Conservation (phyloP, 2,888 invertebrate species). For the Pasiphila rectangulata region DNA sequence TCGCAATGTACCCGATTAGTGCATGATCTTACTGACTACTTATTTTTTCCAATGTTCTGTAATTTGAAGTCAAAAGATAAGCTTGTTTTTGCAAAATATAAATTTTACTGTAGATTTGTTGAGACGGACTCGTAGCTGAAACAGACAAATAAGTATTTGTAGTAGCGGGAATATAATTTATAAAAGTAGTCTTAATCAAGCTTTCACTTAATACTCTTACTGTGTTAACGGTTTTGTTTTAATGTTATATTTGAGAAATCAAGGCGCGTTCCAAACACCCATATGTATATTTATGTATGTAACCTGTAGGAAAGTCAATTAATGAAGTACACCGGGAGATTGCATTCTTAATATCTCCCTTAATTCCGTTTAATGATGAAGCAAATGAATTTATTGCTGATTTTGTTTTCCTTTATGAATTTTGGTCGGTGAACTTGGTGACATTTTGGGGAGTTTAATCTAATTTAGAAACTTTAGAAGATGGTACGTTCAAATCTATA, state of each 20-base stretch:
- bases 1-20: no score
- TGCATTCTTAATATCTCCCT: constrained; percentile 65
- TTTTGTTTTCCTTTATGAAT: neutral
- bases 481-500: no score
- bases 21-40: no score
- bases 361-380: constrained; percentile 49
- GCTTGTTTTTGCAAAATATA: no score
- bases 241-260: constrained; percentile 76
- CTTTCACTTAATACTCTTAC: neutral
- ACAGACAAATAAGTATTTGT: no score
- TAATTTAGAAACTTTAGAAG: no score
- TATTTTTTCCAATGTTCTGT: no score
- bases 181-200: neutral
- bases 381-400: constrained; percentile 19
- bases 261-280: constrained; percentile 59
- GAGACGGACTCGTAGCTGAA: no score
- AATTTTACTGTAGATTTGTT: no score
- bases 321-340: constrained; percentile 66
- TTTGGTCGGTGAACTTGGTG: neutral
- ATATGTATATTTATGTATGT: no score
- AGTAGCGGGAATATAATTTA: no score
- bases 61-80: no score
- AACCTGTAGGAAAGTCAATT: constrained; percentile 74
- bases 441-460: neutral
- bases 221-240: constrained; percentile 71